These are phyloP conservation scores for Subanguina moxae DNA, from an alignment of 1,140 invertebrate genomes.

Conservation along the genomic window DNA sequence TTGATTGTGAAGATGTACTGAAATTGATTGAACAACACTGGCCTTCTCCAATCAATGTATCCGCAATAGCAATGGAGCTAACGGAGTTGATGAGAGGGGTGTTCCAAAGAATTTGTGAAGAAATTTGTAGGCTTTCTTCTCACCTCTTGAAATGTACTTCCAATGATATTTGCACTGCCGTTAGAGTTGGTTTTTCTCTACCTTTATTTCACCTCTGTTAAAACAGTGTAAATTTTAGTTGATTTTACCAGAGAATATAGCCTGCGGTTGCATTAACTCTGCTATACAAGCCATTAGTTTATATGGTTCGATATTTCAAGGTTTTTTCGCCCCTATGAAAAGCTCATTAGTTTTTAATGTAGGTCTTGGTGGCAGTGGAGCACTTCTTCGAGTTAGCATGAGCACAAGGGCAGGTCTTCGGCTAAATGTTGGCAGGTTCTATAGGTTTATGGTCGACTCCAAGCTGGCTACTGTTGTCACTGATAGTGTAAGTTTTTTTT, in stretches of 20 bases:
- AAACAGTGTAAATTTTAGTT: constrained; percentile 1
- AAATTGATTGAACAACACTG: not conserved
- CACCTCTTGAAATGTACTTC: constrained; percentile 1
- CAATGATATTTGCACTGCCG: constrained; percentile 9
- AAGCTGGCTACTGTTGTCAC: not conserved
- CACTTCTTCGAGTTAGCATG: not conserved
- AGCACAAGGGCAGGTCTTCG: not conserved
- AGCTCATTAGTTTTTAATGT: no score
- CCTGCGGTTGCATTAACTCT: not conserved
- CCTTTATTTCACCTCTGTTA: not conserved
- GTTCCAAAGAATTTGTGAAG: not conserved
- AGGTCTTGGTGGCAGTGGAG: not conserved
- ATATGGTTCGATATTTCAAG: not conserved
- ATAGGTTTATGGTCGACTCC: constrained; percentile 2
- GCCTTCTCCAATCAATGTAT: not conserved
- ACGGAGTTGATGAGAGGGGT: not conserved
- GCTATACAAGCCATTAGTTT: constrained; percentile 11
- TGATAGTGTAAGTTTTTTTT: not conserved
- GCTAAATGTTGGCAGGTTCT: not conserved
- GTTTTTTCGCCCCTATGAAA: no score
- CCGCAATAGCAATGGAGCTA: not conserved
- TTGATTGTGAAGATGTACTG: not conserved
- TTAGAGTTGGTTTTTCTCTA: not conserved
- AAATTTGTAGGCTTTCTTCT: not conserved
- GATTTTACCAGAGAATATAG: constrained; percentile 2